A percentile compares a stretch with the other conserved stretches of the same genome.
Conservation (phyloP, 2,113 vertebrate species). For the Equus quagga region DNA sequence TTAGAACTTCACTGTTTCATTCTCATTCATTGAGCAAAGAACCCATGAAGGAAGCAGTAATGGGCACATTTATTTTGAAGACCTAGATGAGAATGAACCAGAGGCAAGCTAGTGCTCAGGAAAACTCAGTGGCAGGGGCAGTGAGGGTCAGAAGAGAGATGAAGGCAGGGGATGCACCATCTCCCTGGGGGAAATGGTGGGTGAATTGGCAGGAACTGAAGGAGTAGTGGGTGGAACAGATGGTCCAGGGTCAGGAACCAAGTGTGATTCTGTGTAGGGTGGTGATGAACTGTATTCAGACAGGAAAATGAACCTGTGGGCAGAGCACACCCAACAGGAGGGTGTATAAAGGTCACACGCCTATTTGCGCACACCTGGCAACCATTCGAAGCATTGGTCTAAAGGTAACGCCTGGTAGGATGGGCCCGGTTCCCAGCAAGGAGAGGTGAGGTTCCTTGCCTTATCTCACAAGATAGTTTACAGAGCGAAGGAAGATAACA, state of each 20-base stretch:
- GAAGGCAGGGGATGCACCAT: background rate
- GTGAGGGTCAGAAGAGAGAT: too few relatives aligned
- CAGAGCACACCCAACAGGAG: background rate
- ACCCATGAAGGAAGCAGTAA: slow-evolving; percentile 9
- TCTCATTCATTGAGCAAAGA: slow-evolving; percentile 52
- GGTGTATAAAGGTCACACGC: background rate
- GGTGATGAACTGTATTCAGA: background rate
- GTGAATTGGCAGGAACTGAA: background rate
- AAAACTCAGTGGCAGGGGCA: background rate
- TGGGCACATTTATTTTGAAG: slow-evolving; percentile 3
- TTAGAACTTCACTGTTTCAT: background rate
- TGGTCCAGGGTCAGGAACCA: background rate
- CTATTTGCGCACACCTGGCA: slow-evolving; percentile 59
- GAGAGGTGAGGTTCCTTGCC: background rate
- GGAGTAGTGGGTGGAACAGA: background rate
- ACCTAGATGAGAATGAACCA: background rate
- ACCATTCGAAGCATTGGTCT: background rate
- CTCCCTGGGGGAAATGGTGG: background rate
- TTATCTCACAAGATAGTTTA: slow-evolving; percentile 50
- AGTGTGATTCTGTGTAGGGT: background rate
- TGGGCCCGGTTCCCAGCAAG: background rate
- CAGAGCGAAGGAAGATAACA: background rate
- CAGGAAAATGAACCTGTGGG: background rate
- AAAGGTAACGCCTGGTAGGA: background rate
- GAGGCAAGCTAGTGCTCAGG: slow-evolving; percentile 54